Evolutionary conservation across 1,140 invertebrate species (phyloP).

Genomic region (Plectrocnemia conspersa): DNA sequence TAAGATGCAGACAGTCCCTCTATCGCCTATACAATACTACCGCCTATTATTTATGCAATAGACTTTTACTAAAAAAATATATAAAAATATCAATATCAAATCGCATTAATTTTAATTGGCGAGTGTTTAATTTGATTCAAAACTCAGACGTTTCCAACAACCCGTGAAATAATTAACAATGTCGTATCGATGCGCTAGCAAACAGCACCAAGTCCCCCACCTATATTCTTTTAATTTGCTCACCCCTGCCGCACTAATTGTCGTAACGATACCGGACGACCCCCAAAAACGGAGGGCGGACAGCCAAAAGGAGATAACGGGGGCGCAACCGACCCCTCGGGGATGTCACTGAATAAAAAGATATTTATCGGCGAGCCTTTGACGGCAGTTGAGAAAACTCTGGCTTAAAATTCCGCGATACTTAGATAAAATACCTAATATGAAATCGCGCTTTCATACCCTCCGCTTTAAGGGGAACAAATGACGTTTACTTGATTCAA

Average conservation of each 20-base stretch:
- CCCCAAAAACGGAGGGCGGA: slow-evolving; percentile 3
- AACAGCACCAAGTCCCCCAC: not conserved
- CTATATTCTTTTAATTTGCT: slow-evolving; percentile 35
- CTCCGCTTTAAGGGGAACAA: no score
- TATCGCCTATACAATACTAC: no score
- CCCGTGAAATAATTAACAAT: slow-evolving; percentile 32
- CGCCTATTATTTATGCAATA: no score
- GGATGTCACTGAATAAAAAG: slow-evolving; percentile 24
- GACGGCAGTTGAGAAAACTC: slow-evolving; percentile 13
- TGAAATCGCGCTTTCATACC: no score
- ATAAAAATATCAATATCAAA: no score
- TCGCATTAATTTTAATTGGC: no score
- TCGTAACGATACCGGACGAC: slow-evolving; percentile 21
- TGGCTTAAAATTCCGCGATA: slow-evolving; percentile 10
- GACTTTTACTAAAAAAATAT: no score
- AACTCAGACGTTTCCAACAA: not conserved
- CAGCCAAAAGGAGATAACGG: not conserved
- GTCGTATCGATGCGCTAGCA: slow-evolving; percentile 17
- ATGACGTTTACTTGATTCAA: no score
- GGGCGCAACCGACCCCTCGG: not conserved
- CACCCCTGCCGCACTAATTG: slow-evolving; percentile 32
- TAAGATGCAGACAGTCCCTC: no score
- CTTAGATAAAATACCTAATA: slow-evolving; percentile 11
- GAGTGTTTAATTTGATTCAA: slow-evolving; percentile 15
- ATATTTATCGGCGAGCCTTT: slow-evolving; percentile 27